A percentile compares a stretch with the other conserved stretches of the same genome.
phyloP scores from a whole-genome alignment of 1,140 invertebrate species.

The Musca vetustissima region DNA sequence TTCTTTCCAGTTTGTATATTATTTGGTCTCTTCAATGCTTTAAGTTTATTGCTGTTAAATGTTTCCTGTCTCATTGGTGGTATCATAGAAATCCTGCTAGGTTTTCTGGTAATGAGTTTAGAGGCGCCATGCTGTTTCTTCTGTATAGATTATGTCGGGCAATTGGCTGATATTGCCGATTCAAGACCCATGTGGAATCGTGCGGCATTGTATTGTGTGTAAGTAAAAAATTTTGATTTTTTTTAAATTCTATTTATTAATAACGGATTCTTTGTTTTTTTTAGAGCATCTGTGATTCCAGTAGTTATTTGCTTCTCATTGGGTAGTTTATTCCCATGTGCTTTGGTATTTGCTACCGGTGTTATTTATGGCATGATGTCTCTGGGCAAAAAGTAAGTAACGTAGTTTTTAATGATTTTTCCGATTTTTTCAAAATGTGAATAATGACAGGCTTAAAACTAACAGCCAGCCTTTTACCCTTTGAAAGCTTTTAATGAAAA shows the following conservation, averaged over 20 bases:
- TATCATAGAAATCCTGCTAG: constrained; percentile 85
- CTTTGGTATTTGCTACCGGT: constrained; percentile 84
- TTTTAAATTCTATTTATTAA: not conserved
- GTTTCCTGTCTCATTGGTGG: constrained; percentile 76
- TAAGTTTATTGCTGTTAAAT: constrained; percentile 68
- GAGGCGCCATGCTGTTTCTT: constrained; percentile 95
- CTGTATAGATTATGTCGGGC: constrained; percentile 90
- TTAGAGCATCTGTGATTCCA: constrained; percentile 74
- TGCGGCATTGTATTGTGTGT: constrained; percentile 83
- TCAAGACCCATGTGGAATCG: constrained; percentile 86
- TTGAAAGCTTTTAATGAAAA: constrained; percentile 12
- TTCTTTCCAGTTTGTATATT: constrained; percentile 80
- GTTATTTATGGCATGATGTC: constrained; percentile 93
- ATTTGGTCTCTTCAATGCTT: constrained; percentile 78
- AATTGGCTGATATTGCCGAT: constrained; percentile 78
- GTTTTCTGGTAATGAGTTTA: constrained; percentile 81
- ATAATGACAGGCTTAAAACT: not conserved
- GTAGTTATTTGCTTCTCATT: constrained; percentile 77
- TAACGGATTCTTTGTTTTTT: constrained; percentile 25
- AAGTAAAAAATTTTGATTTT: constrained; percentile 56
- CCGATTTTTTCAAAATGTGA: not conserved
- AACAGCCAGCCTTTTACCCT: too few relatives aligned
- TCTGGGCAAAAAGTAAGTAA: constrained; percentile 84
- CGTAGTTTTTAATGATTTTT: not conserved
- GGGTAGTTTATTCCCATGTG: constrained; percentile 81